Base-by-base conservation (phyloP, 2,797 vertebrate species). In the Mus caroli region DNA sequence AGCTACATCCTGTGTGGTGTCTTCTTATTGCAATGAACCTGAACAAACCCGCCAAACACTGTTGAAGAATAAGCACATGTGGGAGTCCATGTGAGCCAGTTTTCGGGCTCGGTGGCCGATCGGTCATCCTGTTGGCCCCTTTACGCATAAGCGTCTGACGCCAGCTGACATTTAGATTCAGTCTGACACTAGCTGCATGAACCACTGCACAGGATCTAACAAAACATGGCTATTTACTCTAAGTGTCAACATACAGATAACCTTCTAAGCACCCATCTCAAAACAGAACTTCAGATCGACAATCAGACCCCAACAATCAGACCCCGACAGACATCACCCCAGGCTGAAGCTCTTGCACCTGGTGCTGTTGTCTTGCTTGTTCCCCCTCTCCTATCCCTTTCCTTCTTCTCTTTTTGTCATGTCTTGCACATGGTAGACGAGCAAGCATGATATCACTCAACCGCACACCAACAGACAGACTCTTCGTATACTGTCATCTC, bases 221-320 rank as follows among this genome's bases (percentile, higher is more conserved):
- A 37, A 56, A 6, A 5, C 4, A 12, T 17, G 13, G 78, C 78
- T 14, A 9, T 13, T 54, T 14, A 8, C 22, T 54, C 5, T 20
- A 26, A 14, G 54, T 82, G 24, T 40, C n/a, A 17, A 15, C 17
- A 8, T 1, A 6, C 8, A 28, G 9, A 24, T 6, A 24, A 40
- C n/a, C 78, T 91, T 96, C 46, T 37, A 94, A 86, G 12, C 19
- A 37, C 80, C 67, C 67, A 31, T 14, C 46, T 91, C 43, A 89
- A 77, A 94, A 92, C 64, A 86, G 1, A 90, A n/a, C 77, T 82
- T 90, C 62, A 80, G 78, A 43, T 43, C 43, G 3, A 43, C 43
- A 43, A 43, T 3, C 43, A 43, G 43, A 43, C 43, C 43, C 43
- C 3, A 5, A 43, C 43, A 43, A 43, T 43, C 43, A 43, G 43